Evolutionary conservation across 2,888 invertebrate genomes (phyloP).

Genomic region (Macroteleia sp.): DNA sequence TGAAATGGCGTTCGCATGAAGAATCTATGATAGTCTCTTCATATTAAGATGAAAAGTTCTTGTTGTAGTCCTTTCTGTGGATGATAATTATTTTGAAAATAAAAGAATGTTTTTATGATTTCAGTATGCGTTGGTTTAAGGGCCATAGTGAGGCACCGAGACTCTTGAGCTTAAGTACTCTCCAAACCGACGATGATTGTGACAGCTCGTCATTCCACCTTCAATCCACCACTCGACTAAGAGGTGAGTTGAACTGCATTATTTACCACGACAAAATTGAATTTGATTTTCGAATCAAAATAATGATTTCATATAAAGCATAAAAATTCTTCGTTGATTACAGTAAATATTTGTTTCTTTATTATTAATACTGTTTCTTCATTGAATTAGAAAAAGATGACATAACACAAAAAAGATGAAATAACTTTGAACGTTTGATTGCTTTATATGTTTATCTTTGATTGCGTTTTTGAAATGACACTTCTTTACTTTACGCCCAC

Average conservation of each 20-base stretch:
- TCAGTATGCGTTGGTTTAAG: constrained; percentile 89
- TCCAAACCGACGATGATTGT: constrained; percentile 81
- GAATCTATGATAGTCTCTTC: too few relatives aligned
- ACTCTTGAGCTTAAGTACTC: constrained; percentile 88
- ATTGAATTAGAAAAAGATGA: too few relatives aligned
- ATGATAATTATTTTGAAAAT: constrained; percentile 9
- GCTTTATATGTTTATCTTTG: too few relatives aligned
- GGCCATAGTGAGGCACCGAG: constrained; percentile 88
- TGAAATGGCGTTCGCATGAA: too few relatives aligned
- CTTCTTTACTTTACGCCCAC: too few relatives aligned
- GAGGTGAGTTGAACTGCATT: constrained; percentile 80
- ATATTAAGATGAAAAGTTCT: too few relatives aligned
- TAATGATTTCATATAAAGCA: too few relatives aligned
- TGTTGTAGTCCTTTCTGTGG: neutral
- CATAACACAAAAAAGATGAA: too few relatives aligned
- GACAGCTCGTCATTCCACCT: constrained; percentile 78
- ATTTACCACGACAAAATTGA: neutral
- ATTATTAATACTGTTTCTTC: too few relatives aligned
- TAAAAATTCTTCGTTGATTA: neutral
- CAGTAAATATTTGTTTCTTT: neutral
- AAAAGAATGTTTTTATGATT: constrained; percentile 43
- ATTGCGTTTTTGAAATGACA: too few relatives aligned
- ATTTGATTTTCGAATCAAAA: neutral
- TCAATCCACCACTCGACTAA: constrained; percentile 78
- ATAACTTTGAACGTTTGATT: too few relatives aligned